Evolutionary conservation across 2,888 invertebrate genomes (phyloP).

Genomic region (Drosophila yooni): DNA sequence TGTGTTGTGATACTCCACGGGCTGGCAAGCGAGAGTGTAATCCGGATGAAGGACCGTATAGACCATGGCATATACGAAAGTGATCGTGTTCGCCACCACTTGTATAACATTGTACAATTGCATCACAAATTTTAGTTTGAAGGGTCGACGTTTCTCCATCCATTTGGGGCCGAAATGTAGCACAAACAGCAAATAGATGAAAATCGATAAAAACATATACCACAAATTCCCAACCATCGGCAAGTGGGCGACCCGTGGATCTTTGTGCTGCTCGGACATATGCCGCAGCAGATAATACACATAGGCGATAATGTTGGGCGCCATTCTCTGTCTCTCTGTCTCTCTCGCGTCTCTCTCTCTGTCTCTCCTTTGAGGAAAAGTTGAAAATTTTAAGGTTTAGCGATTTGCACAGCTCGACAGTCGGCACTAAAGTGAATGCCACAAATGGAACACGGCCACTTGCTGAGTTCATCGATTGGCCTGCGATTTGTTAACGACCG

Average conservation of each 20-base stretch:
- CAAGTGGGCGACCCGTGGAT: conserved; percentile 87
- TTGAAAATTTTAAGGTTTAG: background rate
- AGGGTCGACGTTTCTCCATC: conserved; percentile 89
- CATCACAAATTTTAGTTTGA: conserved; percentile 88
- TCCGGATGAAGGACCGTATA: conserved; percentile 70
- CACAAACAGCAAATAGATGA: conserved; percentile 89
- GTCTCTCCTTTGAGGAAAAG: conserved; percentile 10
- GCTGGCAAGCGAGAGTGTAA: conserved; percentile 80
- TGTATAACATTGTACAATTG: conserved; percentile 89
- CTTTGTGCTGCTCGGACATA: conserved; percentile 58
- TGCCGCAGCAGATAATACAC: conserved; percentile 63
- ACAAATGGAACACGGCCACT: background rate
- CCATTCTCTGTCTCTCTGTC: conserved; percentile 42
- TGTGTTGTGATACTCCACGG: conserved; percentile 70
- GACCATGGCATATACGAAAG: conserved; percentile 66
- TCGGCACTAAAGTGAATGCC: conserved; percentile 46
- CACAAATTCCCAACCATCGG: conserved; percentile 89
- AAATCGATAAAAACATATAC: conserved; percentile 86
- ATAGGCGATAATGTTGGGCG: conserved; percentile 69
- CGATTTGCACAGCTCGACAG: conserved; percentile 43
- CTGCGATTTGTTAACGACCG: conserved; percentile 60
- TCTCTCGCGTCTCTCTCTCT: conserved; percentile 9
- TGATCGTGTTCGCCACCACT: conserved; percentile 64
- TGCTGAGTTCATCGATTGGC: conserved; percentile 15
- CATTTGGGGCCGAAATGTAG: conserved; percentile 89